Evolutionary conservation across 2,113 vertebrate genomes (phyloP), one percentile per base, ranked within the genome.

Genomic region (Cyprinodon variegatus): DNA sequence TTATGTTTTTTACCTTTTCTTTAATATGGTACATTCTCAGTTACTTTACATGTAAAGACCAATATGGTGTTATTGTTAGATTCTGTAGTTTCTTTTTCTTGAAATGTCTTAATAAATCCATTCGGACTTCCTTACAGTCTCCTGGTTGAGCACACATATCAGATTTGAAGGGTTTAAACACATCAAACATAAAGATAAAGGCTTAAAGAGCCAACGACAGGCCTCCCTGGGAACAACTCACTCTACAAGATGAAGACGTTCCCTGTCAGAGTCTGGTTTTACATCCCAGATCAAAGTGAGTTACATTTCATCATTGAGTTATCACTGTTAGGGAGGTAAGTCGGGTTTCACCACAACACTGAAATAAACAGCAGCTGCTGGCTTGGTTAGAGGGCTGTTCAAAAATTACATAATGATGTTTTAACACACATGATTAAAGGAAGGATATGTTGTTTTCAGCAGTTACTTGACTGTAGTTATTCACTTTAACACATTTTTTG

Each of bases 31-130:
- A 57, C 50, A 57, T 57, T n/a, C n/a, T 57, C 50, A 57, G 6
- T 65, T 78, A 76, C 0, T 48, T 45, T 77, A 70, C 67, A 50
- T 1, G 67, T 74, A 9, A 78, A 72, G 36, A 66, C 61, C 40
- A 59, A 39, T 78, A 74, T 75, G 68, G 69, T 67, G 70, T 66
- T 65, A 61, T 86, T 38, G 36, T 11, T 77, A 39, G 71, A 72
- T 53, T 83, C 50, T 91, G 48, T 91, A 65, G 90, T 87, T 0
- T 50, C 29, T 29, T 75, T 73, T 37, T 86, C 61, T 74, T 3
- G 73, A 74, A 15, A 69, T 36, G 13, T 68, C 63, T n/a, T 81
- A 90, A 89, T 92, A 92, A 92, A 92, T 38, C 69, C 77, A 53
- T 85, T 78, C 48, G 8, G 43, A 65, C 76, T 43, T 61, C 8